These are phyloP conservation scores for Barypeithes pellucidus DNA, from an alignment of 2,888 invertebrate species.

Conservation along the genomic window DNA sequence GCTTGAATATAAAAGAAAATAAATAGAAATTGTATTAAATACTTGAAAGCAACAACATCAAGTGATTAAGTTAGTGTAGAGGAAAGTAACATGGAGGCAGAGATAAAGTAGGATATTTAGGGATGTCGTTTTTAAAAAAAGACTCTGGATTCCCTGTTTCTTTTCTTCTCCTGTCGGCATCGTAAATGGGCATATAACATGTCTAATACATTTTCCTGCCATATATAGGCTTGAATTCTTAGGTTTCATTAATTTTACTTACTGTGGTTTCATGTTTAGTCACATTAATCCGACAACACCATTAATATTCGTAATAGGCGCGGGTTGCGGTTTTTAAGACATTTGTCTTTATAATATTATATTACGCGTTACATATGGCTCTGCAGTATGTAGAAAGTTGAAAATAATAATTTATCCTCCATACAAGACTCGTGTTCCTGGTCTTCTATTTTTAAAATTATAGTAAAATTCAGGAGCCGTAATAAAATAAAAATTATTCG, in stretches of 20 bases:
- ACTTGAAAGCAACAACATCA: too few species aligned
- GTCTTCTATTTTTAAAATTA: too few species aligned
- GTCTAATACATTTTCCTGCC: slow-evolving; percentile 4
- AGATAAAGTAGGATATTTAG: not conserved
- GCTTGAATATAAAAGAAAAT: too few species aligned
- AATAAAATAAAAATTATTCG: too few species aligned
- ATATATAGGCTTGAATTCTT: not conserved
- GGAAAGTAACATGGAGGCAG: not conserved
- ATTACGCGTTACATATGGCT: not conserved
- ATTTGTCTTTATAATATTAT: slow-evolving; percentile 1
- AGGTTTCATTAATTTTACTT: not conserved
- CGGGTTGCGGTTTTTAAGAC: not conserved
- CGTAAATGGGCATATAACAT: not conserved
- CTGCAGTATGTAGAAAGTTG: not conserved
- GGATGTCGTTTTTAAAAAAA: not conserved
- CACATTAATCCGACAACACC: not conserved
- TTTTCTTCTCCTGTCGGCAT: not conserved
- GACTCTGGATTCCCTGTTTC: not conserved
- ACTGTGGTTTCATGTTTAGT: slow-evolving; percentile 1
- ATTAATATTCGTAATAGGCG: slow-evolving; percentile 4
- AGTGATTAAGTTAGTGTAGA: not conserved
- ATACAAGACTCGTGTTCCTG: too few species aligned
- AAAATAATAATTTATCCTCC: not conserved
- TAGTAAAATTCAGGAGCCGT: too few species aligned
- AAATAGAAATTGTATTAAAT: too few species aligned